Percentiles rank a stretch among this genome's conserved stretches.
phyloP scores from a whole-genome alignment of 2,797 vertebrate species.

The Gallinago solitaria region DNA sequence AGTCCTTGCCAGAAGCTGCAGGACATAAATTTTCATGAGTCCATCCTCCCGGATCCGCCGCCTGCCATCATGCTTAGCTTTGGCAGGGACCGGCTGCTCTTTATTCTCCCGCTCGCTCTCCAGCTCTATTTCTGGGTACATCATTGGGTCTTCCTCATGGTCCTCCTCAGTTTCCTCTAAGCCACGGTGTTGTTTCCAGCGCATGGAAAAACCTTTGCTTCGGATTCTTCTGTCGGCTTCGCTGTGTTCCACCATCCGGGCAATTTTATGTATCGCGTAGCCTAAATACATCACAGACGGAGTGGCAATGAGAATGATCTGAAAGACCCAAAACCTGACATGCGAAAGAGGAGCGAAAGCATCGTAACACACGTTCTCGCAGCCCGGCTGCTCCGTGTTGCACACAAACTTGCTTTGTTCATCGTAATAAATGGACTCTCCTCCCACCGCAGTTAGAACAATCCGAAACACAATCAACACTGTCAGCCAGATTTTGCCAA shows the following conservation, averaged over 20 bases:
- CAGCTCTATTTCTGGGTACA: conserved; percentile 86
- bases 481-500: conserved; percentile 99
- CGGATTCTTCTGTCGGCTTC: conserved; percentile 57
- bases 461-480: conserved; percentile 97
- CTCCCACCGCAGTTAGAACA: conserved; percentile 96
- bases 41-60: conserved; percentile 91
- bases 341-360: conserved; percentile 95
- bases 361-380: conserved; percentile 98
- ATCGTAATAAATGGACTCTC: conserved; percentile 98
- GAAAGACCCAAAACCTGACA: conserved; percentile 98
- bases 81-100: conserved; percentile 80
- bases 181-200: conserved; percentile 85
- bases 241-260: conserved; percentile 84
- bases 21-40: conserved; percentile 93
- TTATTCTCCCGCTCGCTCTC: conserved; percentile 83
- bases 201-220: conserved; percentile 73
- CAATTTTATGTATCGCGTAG: conserved; percentile 95
- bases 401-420: conserved; percentile 99
- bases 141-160: conserved; percentile 91
- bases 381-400: conserved; percentile 96
- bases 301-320: conserved; percentile 94
- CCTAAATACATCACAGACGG: conserved; percentile 96
- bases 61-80: conserved; percentile 89
- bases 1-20: conserved; percentile 92
- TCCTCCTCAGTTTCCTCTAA: conserved; percentile 85